Evolutionary conservation across 1,140 invertebrate genomes (phyloP), one percentile per base, ranked within the genome.

Genomic region (Drosophila auraria): DNA sequence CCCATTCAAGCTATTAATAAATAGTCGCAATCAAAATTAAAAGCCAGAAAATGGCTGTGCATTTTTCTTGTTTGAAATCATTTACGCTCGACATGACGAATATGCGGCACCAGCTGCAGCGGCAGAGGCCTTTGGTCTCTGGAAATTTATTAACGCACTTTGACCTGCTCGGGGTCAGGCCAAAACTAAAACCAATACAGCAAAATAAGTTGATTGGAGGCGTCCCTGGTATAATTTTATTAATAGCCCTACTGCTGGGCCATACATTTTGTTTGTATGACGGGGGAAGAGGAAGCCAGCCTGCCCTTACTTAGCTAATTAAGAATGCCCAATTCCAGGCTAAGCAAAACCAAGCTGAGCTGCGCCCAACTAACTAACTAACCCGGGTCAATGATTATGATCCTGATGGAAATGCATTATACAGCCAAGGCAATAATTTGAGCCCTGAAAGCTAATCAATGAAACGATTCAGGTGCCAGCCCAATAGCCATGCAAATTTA

Each of bases 11-110:
- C 83, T 75, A 79, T 86, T 86, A 86, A 86, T 86, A 86, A 86
- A 86, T 86, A 86, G 82, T 86, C 66, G 82, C 78, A 86, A 86
- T 86, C 78, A 86, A 86, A 78, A 86, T 86, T 86, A 86, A 86
- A 86, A 86, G 75, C 64, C 78, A 62, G 63, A 66, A 80, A 82
- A 50, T 66, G 71, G 59, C 45, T 27, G 65, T 50, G 58, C 78
- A 65, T 86, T 83, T 66, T 51, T 61, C 82, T 69, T 71, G 81
- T 77, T 76, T 83, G 81, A 84, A 84, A 81, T 65, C 78, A 69
- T 84, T 84, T 78, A 40, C 71, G 49, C 56, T 17, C 23, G 53
- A 58, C 59, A 76, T 81, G 82, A 86, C 62, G 82, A 69, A 84
- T 65, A 62, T 61, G 73, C 56, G 74, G 53, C 60, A 45, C 25